Conservation (phyloP, 2,113 vertebrate species). For the Ochotona princeps region DNA sequence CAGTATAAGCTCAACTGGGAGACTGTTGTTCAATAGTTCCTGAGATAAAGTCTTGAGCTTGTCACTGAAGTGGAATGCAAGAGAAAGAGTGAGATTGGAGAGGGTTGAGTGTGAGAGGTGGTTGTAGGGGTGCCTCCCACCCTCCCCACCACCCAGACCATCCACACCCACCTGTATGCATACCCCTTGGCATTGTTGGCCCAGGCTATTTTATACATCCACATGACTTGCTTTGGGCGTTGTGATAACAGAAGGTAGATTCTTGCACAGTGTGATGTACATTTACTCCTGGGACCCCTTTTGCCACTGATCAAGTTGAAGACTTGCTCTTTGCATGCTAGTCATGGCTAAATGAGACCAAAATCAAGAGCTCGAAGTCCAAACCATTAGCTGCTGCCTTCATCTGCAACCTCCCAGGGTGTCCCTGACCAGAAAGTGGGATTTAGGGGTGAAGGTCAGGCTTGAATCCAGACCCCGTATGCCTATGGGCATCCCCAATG, state of each 20-base stretch:
- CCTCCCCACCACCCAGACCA: neutral
- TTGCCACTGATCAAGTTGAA: neutral
- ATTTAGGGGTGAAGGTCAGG: too few species aligned
- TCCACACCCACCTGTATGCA: neutral
- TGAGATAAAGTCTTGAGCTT: neutral
- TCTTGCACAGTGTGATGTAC: neutral
- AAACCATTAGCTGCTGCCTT: too few species aligned
- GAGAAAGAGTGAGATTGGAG: neutral
- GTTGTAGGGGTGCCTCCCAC: neutral
- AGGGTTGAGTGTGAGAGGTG: neutral
- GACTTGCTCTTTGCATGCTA: too few species aligned
- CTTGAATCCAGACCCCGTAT: too few species aligned
- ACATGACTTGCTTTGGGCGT: neutral
- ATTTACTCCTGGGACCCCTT: neutral
- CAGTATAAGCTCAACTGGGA: neutral
- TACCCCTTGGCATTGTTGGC: neutral
- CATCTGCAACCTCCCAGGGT: too few species aligned
- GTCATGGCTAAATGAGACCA: too few species aligned
- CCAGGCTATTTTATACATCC: neutral
- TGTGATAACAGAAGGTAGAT: neutral
- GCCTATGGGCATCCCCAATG: too few species aligned
- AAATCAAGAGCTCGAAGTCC: too few species aligned
- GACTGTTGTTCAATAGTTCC: neutral
- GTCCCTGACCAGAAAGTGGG: too few species aligned
- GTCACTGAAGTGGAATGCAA: slow-evolving; percentile 14